Conservation (phyloP, 2,113 vertebrate genomes). For the Acrocephalus kingi region DNA sequence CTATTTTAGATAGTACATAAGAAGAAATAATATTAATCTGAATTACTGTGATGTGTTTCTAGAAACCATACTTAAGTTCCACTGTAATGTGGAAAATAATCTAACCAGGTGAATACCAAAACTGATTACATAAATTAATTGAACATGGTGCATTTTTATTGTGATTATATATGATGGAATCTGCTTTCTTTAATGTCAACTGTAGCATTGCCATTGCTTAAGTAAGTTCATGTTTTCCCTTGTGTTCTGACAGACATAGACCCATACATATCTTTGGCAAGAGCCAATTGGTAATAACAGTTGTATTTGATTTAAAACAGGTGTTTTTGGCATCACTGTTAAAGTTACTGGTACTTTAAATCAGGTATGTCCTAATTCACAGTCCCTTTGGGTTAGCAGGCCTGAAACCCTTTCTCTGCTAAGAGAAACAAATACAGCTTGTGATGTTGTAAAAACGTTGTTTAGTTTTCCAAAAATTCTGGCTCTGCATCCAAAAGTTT, state of each 20-base stretch:
- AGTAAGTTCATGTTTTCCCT: not conserved
- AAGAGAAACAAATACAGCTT: not conserved
- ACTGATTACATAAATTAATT: not conserved
- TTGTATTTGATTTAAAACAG: not conserved
- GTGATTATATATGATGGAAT: not conserved
- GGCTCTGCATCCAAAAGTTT: not conserved
- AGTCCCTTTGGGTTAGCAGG: not conserved
- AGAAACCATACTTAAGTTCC: not conserved
- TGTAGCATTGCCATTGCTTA: not conserved
- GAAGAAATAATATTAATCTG: not conserved
- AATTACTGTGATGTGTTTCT: not conserved
- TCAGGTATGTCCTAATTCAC: not conserved
- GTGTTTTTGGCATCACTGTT: not conserved
- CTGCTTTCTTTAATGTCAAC: not conserved
- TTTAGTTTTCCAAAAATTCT: not conserved
- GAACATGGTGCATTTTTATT: not conserved
- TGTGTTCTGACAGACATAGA: not conserved
- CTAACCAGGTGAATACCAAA: not conserved
- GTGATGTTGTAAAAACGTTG: not conserved
- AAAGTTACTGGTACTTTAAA: not conserved
- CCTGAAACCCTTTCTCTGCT: not conserved
- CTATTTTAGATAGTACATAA: not conserved
- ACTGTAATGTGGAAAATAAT: not conserved
- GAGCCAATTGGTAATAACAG: not conserved
- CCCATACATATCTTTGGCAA: not conserved